These are phyloP conservation scores for Sesia apiformis DNA, from an alignment of 2,888 invertebrate species.

Conservation along the genomic window DNA sequence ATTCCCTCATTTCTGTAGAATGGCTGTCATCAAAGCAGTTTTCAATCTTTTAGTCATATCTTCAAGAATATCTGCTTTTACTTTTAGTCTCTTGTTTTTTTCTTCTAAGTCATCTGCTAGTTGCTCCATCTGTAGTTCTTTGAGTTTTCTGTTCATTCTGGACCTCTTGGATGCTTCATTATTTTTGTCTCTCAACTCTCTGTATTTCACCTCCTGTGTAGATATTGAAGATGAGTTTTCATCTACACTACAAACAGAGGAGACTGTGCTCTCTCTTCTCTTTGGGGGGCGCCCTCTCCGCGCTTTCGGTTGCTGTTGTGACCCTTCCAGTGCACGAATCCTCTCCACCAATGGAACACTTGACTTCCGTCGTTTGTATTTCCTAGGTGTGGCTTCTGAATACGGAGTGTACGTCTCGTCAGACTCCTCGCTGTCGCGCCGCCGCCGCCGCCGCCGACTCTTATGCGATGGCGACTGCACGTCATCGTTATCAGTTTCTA, in stretches of 20 bases:
- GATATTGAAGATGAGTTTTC: conserved; percentile 52
- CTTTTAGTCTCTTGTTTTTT: conserved; percentile 77
- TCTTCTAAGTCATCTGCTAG: conserved; percentile 73
- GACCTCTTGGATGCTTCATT: conserved; percentile 86
- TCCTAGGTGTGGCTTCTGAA: conserved; percentile 33
- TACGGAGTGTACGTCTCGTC: conserved; percentile 61
- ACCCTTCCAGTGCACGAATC: conserved; percentile 54
- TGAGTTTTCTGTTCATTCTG: conserved; percentile 80
- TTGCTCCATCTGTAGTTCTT: conserved; percentile 69
- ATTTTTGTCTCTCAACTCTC: conserved; percentile 83
- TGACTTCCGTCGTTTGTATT: conserved; percentile 48
- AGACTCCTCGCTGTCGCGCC: conserved; percentile 55
- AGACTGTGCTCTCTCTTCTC: conserved; percentile 58
- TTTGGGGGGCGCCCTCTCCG: conserved; percentile 74
- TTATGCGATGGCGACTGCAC: conserved; percentile 27
- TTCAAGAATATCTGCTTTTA: conserved; percentile 79
- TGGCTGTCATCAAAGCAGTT: conserved; percentile 77
- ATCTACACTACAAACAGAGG: conserved; percentile 56
- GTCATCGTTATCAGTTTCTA: conserved; percentile 57
- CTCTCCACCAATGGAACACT: conserved; percentile 56
- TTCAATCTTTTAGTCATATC: conserved; percentile 79
- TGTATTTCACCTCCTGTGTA: conserved; percentile 71
- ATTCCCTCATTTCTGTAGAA: conserved; percentile 67
- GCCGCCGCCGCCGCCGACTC: conserved; percentile 28
- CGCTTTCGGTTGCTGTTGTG: conserved; percentile 47